These are phyloP conservation scores for Drosophila atroscutellata DNA, from an alignment of 2,888 invertebrate genomes.

Conservation along the genomic window DNA sequence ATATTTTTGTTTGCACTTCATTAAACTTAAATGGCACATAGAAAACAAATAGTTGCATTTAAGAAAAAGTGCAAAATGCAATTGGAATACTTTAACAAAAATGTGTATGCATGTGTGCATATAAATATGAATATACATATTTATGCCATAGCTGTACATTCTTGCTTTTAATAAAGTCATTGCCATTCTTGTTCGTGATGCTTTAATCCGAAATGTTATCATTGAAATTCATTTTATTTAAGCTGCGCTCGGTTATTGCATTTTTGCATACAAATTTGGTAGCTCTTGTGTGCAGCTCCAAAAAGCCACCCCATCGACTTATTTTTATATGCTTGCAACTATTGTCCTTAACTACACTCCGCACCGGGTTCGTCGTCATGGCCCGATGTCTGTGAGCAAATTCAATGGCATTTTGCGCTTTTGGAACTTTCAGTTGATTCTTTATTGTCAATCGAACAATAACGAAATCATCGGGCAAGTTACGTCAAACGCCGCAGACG, in stretches of 20 bases:
- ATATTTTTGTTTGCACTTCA: conserved; percentile 80
- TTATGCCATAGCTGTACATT: conserved; percentile 42
- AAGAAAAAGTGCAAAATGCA: conserved; percentile 25
- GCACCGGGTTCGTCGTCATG: background rate
- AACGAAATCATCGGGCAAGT: conserved; percentile 82
- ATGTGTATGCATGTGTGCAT: background rate
- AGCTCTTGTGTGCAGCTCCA: conserved; percentile 39
- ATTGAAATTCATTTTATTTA: conserved; percentile 80
- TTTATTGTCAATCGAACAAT: conserved; percentile 83
- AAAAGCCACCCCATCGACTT: conserved; percentile 59
- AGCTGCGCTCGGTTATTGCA: conserved; percentile 76
- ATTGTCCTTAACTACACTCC: conserved; percentile 28
- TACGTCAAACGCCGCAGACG: conserved; percentile 76
- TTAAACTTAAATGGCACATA: conserved; percentile 65
- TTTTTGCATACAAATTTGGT: conserved; percentile 76
- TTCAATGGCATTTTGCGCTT: conserved; percentile 78
- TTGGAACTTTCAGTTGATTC: conserved; percentile 81
- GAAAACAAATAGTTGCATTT: conserved; percentile 26
- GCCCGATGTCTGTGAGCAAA: conserved; percentile 44
- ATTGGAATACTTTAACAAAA: conserved; percentile 34
- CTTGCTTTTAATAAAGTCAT: conserved; percentile 23
- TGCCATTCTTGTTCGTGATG: conserved; percentile 12
- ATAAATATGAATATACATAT: conserved; percentile 10
- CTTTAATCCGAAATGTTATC: conserved; percentile 79
- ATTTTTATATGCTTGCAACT: conserved; percentile 77